Percentiles rank a stretch among this genome's conserved stretches.
phyloP scores from a whole-genome alignment of 53 echinoderm and acorn worm genomes.

The Crossaster papposus region DNA sequence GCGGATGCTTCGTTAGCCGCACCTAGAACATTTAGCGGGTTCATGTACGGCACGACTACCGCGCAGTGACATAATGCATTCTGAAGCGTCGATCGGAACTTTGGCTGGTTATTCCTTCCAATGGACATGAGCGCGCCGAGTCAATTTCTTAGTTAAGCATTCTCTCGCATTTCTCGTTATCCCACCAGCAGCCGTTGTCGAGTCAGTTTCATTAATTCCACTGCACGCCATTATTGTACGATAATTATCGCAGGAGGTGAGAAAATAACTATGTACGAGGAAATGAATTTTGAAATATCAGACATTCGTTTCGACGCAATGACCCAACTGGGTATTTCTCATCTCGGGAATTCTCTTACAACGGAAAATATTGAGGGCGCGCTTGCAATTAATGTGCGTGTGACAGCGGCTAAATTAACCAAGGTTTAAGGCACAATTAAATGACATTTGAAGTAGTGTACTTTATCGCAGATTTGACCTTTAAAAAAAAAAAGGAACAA shows the following conservation, averaged over 20 bases:
- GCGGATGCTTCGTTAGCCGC: background rate
- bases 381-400: too few species aligned
- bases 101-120: background rate
- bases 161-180: background rate
- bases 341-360: too few species aligned
- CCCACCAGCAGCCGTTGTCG: background rate
- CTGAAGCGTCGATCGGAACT: constrained; percentile 6
- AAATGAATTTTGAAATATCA: too few species aligned
- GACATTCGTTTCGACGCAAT: too few species aligned
- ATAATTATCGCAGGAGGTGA: background rate
- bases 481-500: too few species aligned
- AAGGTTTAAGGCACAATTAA: too few species aligned
- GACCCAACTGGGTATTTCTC: too few species aligned
- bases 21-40: background rate
- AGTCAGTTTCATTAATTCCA: background rate
- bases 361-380: too few species aligned
- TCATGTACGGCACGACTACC: background rate
- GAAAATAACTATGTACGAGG: background rate
- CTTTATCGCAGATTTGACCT: too few species aligned
- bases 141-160: background rate
- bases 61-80: constrained; percentile 9
- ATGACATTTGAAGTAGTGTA: too few species aligned
- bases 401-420: too few species aligned
- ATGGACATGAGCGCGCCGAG: background rate
- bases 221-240: background rate